These are phyloP conservation scores for Cataglyphis rosenhaueri DNA, from an alignment of 2,888 invertebrate genomes.

Conservation along the genomic window DNA sequence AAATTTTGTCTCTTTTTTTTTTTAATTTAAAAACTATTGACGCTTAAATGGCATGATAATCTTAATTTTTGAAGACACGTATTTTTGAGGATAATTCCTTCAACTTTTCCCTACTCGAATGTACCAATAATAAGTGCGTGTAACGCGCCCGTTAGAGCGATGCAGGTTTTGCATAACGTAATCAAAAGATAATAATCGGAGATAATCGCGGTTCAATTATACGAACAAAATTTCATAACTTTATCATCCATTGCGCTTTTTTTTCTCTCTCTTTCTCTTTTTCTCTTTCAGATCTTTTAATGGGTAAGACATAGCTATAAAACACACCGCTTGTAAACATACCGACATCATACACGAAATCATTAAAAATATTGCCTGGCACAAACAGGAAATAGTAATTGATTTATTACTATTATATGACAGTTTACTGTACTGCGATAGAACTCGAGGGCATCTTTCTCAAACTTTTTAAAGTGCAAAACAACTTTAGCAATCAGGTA, in stretches of 20 bases:
- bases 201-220: constrained; percentile 10
- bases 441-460: constrained; percentile 11
- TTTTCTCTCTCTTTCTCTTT: background rate
- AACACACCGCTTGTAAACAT: constrained; percentile 6
- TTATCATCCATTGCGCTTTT: constrained; percentile 23
- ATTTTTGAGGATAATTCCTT: background rate
- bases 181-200: constrained; percentile 37
- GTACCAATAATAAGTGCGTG: constrained; percentile 17
- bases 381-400: constrained; percentile 3
- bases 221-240: constrained; percentile 48
- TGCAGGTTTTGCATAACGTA: background rate
- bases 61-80: background rate
- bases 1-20: background rate
- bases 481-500: background rate
- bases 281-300: constrained; percentile 23
- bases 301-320: constrained; percentile 37
- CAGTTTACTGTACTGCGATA: constrained; percentile 25
- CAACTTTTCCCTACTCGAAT: background rate
- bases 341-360: constrained; percentile 38
- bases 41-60: background rate
- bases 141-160: constrained; percentile 4
- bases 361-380: constrained; percentile 30
- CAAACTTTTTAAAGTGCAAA: background rate
- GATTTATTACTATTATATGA: constrained; percentile 10
- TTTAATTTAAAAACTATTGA: background rate